Evolutionary conservation across 2,113 vertebrate species (phyloP), one percentile per base, ranked within the genome.

Genomic region (Carassius gibelio): DNA sequence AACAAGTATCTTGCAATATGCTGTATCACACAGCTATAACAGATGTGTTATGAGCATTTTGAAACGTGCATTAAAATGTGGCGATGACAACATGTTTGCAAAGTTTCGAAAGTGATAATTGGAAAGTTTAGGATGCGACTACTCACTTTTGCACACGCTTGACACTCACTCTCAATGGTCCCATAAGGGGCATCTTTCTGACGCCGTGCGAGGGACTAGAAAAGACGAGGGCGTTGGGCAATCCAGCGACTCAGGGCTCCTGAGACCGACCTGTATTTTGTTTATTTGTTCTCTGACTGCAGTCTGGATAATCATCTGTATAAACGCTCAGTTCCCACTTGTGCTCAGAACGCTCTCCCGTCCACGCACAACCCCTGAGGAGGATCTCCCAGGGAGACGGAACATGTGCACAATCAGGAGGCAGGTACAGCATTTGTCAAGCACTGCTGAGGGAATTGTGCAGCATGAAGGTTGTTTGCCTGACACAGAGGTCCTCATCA

Each of bases 221-320:
- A 78, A 6, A 66, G 83, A 82, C 36, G 69, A 81, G 86, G 86
- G 57, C 87, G 75, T 82, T 86, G 86, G 74, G 83, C 86, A 83
- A 89, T 88, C 87, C 77, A 81, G 84, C 66, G 26, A 82, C 78
- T 85, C 81, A 23, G 19, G 80, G 83, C 92, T 89, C 91, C n/a
- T 42, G 92, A 91, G 93, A 92, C 87, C 36, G 78, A 62, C 86
- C 68, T 74, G 78, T 72, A 89, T 86, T 85, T 45, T 93, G 92
- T 94, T 93, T 93, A 92, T 93, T 92, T 93, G 93, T 88, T 90
- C 92, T 91, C 85, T 82, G 86, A 87, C 84, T 90, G 86, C 89
- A 89, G 88, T 55, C 89, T 57, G 84, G 89, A 92, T 93, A 93
- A 93, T 94, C 92, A 93, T 91, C 92, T 62, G 80, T 74, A 85